Evolutionary conservation across 2,113 vertebrate species (phyloP).

Genomic region (Gasterosteus aculeatus): DNA sequence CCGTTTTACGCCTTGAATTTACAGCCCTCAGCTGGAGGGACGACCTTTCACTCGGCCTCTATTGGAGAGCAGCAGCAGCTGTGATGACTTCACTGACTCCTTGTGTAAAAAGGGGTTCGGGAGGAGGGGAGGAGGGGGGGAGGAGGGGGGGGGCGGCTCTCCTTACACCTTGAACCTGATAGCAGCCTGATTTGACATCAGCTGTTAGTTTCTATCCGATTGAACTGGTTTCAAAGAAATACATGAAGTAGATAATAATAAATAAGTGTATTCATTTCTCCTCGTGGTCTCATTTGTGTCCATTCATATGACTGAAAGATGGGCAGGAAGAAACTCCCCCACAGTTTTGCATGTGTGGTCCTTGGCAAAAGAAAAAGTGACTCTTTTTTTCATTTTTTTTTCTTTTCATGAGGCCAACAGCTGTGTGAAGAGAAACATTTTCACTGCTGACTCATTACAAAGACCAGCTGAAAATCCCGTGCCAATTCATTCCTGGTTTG

Average conservation of each 20-base stretch:
- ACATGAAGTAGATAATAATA: constrained; percentile 12
- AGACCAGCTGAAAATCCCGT: constrained; percentile 42
- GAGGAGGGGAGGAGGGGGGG: background rate
- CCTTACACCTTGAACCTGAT: constrained; percentile 66
- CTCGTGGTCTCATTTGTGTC: constrained; percentile 41
- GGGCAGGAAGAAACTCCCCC: constrained; percentile 59
- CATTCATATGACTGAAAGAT: constrained; percentile 53
- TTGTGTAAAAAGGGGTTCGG: constrained; percentile 35
- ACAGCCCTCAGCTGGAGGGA: constrained; percentile 77
- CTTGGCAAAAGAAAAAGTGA: constrained; percentile 52
- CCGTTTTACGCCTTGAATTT: constrained; percentile 77
- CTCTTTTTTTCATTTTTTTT: constrained; percentile 18
- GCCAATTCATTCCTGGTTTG: constrained; percentile 63
- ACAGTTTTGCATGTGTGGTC: constrained; percentile 61
- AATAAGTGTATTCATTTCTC: constrained; percentile 54
- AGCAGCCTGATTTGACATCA: constrained; percentile 62
- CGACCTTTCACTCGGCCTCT: constrained; percentile 65
- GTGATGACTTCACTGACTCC: constrained; percentile 69
- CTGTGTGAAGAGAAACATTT: constrained; percentile 64
- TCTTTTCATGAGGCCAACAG: constrained; percentile 56
- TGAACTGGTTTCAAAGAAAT: constrained; percentile 38
- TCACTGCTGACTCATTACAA: constrained; percentile 64
- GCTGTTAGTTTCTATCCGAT: constrained; percentile 65
- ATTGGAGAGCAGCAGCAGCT: constrained; percentile 68
- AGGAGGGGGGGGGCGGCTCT: background rate